These are phyloP conservation scores for Coccyzus lansbergi DNA, from an alignment of 2,797 vertebrate genomes.

Conservation along the genomic window DNA sequence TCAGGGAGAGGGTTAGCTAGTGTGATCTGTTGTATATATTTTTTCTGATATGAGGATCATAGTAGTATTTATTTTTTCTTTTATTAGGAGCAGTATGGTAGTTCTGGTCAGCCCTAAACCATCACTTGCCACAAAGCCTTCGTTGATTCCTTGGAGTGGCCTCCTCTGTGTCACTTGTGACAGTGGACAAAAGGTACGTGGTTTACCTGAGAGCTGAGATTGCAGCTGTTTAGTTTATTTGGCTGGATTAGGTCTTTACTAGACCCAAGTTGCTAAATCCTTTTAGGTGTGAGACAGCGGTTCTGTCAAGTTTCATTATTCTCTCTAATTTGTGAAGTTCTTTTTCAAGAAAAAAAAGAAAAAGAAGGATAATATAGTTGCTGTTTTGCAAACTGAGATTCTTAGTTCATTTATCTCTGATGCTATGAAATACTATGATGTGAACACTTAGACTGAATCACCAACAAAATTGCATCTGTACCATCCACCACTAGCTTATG, in stretches of 20 bases:
- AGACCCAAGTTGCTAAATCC: background rate
- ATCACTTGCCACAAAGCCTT: constrained; percentile 84
- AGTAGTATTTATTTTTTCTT: background rate
- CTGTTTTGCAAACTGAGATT: background rate
- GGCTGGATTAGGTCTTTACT: background rate
- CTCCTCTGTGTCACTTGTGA: constrained; percentile 90
- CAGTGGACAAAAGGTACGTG: constrained; percentile 86
- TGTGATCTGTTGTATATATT: background rate
- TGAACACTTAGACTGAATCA: background rate
- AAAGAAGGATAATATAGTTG: background rate
- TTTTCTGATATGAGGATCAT: background rate
- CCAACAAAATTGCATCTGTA: background rate
- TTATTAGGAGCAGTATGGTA: constrained; percentile 83
- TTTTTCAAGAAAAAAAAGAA: background rate
- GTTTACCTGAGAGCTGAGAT: background rate
- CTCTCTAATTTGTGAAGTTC: background rate
- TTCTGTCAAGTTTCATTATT: background rate
- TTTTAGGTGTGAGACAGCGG: background rate
- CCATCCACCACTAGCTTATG: background rate
- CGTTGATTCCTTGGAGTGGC: constrained; percentile 91
- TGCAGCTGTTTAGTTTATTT: background rate
- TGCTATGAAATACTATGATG: background rate
- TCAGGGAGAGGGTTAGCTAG: background rate
- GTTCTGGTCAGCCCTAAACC: constrained; percentile 95
- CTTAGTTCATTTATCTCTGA: background rate